Base-by-base conservation (phyloP, 1,140 invertebrate species). In the Zaprionus kolodkinae region DNA sequence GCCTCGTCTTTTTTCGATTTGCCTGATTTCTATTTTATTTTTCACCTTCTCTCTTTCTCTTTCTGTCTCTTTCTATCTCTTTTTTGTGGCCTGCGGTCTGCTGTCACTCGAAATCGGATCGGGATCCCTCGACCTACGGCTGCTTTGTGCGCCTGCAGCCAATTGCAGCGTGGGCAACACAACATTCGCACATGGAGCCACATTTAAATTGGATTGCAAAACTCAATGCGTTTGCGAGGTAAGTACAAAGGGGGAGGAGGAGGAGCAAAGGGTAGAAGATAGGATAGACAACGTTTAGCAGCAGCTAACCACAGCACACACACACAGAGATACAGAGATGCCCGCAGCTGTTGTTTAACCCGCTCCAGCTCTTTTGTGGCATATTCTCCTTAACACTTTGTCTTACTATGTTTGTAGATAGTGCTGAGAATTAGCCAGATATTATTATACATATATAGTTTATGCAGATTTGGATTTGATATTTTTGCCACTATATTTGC, bases 221-320 rank as follows among this genome's bases (percentile, higher is more conserved):
- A 95, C 95, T 43, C 94, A 95, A 89, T 96, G 95, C 91, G 94
- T 95, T 45, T 96, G 95, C 91, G 95, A 96, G 94, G 94, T 95
- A 91, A 93, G 93, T 91, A 57, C 1, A 10, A 40, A 6, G 27
- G 11, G 33, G 6, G 1, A 10, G 33, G 13, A 6, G 21, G 10
- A 35, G 11, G 21, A 36, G 38, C 7, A 57, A 4, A 17, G 13
- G 63, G 27, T 5, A 9, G 61, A 21, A 25, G 21, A 6, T 10
- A 25, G 43, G 21, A 21, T 21, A 15, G 40, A 17, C 25, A 50
- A 11, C 65, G 60, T 77, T 57, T 67, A 67, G 52, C 57, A 71
- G 77, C 69, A 81, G 75, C 72, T 83, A 82, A 69, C 81, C 80
- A 72, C 72, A 79, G 72, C 61, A 80, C 7, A 48, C 66, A 72